These are phyloP conservation scores for Eristalinus sepulchralis DNA, from an alignment of 2,888 invertebrate species.

Conservation along the genomic window DNA sequence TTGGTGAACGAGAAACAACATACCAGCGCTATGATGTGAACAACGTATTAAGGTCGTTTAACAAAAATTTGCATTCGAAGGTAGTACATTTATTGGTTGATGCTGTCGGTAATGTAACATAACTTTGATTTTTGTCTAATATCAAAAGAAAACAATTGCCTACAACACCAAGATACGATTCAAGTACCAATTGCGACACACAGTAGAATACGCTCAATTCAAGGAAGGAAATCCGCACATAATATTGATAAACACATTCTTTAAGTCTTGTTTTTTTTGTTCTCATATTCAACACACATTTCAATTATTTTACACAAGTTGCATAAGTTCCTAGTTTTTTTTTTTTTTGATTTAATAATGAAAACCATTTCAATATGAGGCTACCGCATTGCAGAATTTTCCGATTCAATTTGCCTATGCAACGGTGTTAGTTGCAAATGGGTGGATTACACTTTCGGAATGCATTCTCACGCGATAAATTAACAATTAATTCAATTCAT, in stretches of 20 bases:
- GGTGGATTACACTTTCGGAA: slow-evolving; percentile 5
- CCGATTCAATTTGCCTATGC: slow-evolving; percentile 12
- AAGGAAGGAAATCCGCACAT: not conserved
- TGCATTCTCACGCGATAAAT: slow-evolving; percentile 41
- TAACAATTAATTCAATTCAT: slow-evolving; percentile 16
- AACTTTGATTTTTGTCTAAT: not conserved
- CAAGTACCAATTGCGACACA: not conserved
- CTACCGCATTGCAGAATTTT: slow-evolving; percentile 57
- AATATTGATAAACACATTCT: not conserved
- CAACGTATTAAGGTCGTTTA: too few relatives aligned
- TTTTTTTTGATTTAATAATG: slow-evolving; percentile 40
- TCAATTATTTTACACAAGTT: slow-evolving; percentile 19
- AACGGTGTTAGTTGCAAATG: not conserved
- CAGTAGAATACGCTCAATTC: not conserved
- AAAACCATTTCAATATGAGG: slow-evolving; percentile 66
- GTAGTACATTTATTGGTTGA: too few relatives aligned
- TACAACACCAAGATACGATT: not conserved
- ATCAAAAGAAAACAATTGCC: not conserved
- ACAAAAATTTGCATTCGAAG: too few relatives aligned
- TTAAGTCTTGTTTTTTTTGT: not conserved
- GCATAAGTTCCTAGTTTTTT: not conserved
- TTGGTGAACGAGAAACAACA: too few relatives aligned
- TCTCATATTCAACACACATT: not conserved
- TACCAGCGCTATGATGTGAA: too few relatives aligned
- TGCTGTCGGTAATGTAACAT: too few relatives aligned